phyloP scores from a whole-genome alignment of 2,797 vertebrate species.

The Chloroceryle inda region DNA sequence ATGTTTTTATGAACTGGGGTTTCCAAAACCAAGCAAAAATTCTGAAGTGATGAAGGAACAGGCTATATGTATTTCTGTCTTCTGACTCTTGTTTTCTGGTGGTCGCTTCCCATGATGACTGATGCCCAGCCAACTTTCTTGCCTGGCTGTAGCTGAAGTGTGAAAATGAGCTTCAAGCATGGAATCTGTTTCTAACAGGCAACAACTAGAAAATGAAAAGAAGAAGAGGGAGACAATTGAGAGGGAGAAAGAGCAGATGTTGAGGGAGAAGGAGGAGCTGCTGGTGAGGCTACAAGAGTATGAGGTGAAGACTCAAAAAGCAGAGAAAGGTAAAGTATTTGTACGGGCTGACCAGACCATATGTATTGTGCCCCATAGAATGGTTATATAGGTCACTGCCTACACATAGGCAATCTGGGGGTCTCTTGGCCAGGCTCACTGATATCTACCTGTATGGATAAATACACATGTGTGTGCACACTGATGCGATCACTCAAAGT shows the following conservation, averaged over 20 bases:
- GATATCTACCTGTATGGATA: not conserved
- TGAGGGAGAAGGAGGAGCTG: constrained; percentile 91
- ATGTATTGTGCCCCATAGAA: fast-evolving
- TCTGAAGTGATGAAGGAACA: not conserved
- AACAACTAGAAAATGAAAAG: constrained; percentile 93
- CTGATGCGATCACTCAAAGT: not conserved
- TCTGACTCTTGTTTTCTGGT: not conserved
- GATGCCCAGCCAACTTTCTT: not conserved
- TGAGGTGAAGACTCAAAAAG: constrained; percentile 92
- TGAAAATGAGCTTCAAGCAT: not conserved
- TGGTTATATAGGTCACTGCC: not conserved
- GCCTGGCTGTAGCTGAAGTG: not conserved
- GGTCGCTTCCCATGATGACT: not conserved
- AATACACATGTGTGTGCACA: fast-evolving
- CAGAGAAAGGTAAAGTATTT: constrained; percentile 88
- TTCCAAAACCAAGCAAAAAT: not conserved
- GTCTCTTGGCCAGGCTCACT: not conserved
- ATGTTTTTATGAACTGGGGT: not conserved
- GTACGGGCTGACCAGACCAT: not conserved
- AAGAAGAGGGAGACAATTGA: constrained; percentile 91
- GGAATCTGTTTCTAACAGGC: constrained; percentile 79
- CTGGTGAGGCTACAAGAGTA: constrained; percentile 90
- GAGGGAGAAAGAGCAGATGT: constrained; percentile 92
- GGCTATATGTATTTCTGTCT: not conserved
- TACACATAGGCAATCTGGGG: not conserved